Conservation (phyloP, 2,113 vertebrate species). For the Vanacampus margaritifer region DNA sequence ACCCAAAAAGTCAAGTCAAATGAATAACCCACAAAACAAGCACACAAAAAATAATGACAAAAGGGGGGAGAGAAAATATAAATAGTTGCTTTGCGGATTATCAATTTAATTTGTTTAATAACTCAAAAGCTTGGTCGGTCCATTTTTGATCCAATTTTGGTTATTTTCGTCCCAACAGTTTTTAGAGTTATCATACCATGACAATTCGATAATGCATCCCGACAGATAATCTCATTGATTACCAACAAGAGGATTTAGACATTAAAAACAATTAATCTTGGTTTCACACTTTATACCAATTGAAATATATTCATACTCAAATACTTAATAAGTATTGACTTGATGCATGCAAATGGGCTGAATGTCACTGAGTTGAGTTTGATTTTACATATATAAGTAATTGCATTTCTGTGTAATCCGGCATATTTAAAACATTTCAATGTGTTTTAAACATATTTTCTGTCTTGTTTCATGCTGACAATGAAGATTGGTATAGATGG, state of each 20-base stretch:
- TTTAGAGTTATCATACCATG: too few species aligned
- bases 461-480: slow-evolving; percentile 63
- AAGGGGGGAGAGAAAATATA: too few species aligned
- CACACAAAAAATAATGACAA: too few species aligned
- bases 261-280: neutral
- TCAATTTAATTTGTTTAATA: too few species aligned
- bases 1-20: too few species aligned
- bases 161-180: too few species aligned
- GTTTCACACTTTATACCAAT: neutral
- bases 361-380: neutral
- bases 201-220: too few species aligned
- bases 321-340: neutral
- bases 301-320: neutral
- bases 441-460: slow-evolving; percentile 60
- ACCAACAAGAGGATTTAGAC: neutral
- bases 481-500: slow-evolving; percentile 69
- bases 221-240: too few species aligned
- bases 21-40: too few species aligned
- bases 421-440: slow-evolving; percentile 45
- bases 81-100: too few species aligned
- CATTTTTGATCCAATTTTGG: too few species aligned
- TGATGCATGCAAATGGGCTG: slow-evolving; percentile 29
- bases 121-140: too few species aligned
- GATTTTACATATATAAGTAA: neutral
- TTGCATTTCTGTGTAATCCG: neutral